Conservation (phyloP, 2,888 invertebrate genomes). For the Gnatocerus cornutus region DNA sequence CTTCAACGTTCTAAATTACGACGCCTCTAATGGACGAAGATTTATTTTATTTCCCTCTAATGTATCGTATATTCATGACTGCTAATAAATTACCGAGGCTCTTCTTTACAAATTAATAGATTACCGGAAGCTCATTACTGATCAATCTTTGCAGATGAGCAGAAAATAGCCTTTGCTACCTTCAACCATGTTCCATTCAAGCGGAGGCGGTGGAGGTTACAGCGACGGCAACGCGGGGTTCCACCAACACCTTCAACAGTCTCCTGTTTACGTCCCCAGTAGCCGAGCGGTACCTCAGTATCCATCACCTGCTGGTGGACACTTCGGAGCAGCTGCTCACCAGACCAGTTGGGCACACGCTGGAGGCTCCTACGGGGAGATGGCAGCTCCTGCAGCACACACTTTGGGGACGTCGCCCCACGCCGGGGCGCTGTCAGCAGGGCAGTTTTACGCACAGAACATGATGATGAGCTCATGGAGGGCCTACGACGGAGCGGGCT, state of each 20-base stretch:
- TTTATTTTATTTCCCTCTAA: conserved; percentile 18
- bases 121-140: conserved; percentile 19
- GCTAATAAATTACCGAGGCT: conserved; percentile 24
- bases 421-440: conserved; percentile 72
- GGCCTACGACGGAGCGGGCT: conserved; percentile 82
- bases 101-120: conserved; percentile 18
- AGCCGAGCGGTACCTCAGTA: conserved; percentile 73
- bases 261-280: conserved; percentile 82
- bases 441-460: conserved; percentile 87
- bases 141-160: conserved; percentile 55
- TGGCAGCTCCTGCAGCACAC: conserved; percentile 69
- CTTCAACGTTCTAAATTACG: conserved; percentile 32
- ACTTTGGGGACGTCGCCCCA: conserved; percentile 69
- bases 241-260: conserved; percentile 71
- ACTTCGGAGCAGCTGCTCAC: conserved; percentile 63
- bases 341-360: conserved; percentile 63
- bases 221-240: conserved; percentile 66
- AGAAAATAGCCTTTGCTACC: conserved; percentile 5
- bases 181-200: conserved; percentile 68
- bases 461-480: conserved; percentile 85
- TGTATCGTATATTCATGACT: conserved; percentile 12
- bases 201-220: conserved; percentile 65
- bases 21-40: conserved; percentile 29
- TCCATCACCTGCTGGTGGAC: conserved; percentile 69
- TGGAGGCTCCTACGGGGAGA: conserved; percentile 68